Evolutionary conservation across 2,888 invertebrate species (phyloP).

Genomic region (Axea sp.): DNA sequence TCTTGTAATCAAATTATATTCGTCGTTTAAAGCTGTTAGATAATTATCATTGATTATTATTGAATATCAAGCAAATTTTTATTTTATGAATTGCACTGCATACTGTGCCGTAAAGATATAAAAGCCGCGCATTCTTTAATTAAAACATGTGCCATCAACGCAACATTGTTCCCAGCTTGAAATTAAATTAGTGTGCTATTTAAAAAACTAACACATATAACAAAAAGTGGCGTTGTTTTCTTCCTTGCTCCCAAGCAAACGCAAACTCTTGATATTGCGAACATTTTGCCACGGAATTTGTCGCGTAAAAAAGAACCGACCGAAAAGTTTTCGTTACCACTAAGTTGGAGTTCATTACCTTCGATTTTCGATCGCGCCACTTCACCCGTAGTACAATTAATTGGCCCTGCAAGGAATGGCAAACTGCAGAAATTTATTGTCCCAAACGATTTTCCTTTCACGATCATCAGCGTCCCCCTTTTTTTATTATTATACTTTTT

Average conservation of each 20-base stretch:
- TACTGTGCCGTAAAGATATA: constrained; percentile 2
- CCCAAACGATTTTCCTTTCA: constrained; percentile 22
- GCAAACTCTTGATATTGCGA: constrained; percentile 1
- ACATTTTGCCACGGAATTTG: background rate
- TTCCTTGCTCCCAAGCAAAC: background rate
- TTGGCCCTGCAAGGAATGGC: constrained; percentile 49
- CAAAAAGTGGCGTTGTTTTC: constrained; percentile 4
- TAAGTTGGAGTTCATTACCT: constrained; percentile 17
- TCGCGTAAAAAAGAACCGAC: constrained; percentile 1
- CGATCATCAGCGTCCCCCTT: constrained; percentile 13
- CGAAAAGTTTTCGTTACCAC: constrained; percentile 12
- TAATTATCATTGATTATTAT: too few species aligned
- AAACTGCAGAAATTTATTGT: constrained; percentile 13
- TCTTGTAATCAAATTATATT: too few species aligned
- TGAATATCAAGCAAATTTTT: too few species aligned
- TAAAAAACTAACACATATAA: constrained; percentile 17
- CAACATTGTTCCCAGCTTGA: constrained; percentile 13
- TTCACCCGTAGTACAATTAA: constrained; percentile 57
- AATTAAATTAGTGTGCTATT: constrained; percentile 41
- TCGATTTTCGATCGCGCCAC: constrained; percentile 26
- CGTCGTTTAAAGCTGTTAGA: too few species aligned
- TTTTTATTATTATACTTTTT: background rate
- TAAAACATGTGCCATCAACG: constrained; percentile 21
- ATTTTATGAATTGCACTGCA: too few species aligned
- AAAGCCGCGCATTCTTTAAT: constrained; percentile 25